Conservation (phyloP, 2,113 vertebrate genomes). For the Parus major region DNA sequence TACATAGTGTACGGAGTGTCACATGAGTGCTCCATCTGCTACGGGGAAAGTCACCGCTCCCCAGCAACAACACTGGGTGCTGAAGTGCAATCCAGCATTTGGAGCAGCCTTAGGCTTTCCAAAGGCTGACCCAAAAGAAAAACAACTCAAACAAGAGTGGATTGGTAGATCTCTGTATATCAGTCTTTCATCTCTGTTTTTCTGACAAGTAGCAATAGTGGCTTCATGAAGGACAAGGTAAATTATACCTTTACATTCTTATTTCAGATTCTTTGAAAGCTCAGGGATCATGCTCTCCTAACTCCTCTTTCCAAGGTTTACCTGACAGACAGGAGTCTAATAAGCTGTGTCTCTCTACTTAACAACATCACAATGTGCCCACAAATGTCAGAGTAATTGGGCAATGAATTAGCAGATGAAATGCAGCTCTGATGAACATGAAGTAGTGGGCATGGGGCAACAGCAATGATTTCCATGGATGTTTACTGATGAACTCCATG, state of each 20-base stretch:
- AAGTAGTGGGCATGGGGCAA: not conserved
- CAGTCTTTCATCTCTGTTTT: not conserved
- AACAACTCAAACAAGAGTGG: not conserved
- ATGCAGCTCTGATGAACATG: not conserved
- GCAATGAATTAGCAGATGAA: not conserved
- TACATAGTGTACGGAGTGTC: conserved; percentile 61
- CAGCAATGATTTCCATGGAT: not conserved
- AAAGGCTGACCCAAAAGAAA: not conserved
- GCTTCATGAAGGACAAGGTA: not conserved
- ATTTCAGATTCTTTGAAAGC: not conserved
- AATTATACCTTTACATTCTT: not conserved
- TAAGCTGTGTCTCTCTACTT: not conserved
- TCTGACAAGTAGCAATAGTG: not conserved
- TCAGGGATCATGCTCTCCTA: not conserved
- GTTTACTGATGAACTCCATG: no score
- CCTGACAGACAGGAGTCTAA: not conserved
- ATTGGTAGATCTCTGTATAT: not conserved
- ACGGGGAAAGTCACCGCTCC: conserved; percentile 50
- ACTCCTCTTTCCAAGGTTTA: not conserved
- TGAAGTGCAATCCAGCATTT: not conserved
- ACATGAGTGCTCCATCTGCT: conserved; percentile 72
- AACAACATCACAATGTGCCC: not conserved
- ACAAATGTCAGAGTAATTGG: not conserved
- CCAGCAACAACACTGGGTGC: conserved; percentile 22
- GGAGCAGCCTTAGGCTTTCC: not conserved